Evolutionary conservation across 2,888 invertebrate species (phyloP).

Genomic region (Dryococelus australis): DNA sequence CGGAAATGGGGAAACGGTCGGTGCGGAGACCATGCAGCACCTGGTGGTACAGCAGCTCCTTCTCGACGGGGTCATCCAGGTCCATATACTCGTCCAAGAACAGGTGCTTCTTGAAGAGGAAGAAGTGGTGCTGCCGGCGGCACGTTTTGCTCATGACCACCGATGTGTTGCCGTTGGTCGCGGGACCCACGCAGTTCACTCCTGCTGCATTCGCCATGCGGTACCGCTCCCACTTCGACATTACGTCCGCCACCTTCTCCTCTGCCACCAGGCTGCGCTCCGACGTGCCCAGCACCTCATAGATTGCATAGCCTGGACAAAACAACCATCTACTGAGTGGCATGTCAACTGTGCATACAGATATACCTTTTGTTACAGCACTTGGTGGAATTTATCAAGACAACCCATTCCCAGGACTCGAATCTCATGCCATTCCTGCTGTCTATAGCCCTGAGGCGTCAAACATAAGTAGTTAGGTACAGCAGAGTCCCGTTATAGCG

Average conservation of each 20-base stretch:
- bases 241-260: slow-evolving; percentile 92
- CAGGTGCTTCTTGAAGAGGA: slow-evolving; percentile 82
- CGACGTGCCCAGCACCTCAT: slow-evolving; percentile 87
- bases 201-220: slow-evolving; percentile 71
- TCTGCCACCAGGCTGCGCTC: slow-evolving; percentile 85
- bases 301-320: slow-evolving; percentile 82
- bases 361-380: no score
- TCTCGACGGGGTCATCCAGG: slow-evolving; percentile 85
- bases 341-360: no score
- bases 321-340: no score
- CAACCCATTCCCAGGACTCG: no score
- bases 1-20: slow-evolving; percentile 90
- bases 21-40: slow-evolving; percentile 88
- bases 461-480: no score
- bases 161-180: slow-evolving; percentile 57
- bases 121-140: slow-evolving; percentile 68
- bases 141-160: slow-evolving; percentile 43
- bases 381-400: no score
- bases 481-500: no score
- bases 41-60: slow-evolving; percentile 93
- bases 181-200: slow-evolving; percentile 51
- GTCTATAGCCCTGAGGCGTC: no score
- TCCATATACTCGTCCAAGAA: slow-evolving; percentile 83
- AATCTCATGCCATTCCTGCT: no score
- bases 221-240: slow-evolving; percentile 95